Evolutionary conservation across 2,113 vertebrate species (phyloP).

Genomic region (Syrrhaptes paradoxus): DNA sequence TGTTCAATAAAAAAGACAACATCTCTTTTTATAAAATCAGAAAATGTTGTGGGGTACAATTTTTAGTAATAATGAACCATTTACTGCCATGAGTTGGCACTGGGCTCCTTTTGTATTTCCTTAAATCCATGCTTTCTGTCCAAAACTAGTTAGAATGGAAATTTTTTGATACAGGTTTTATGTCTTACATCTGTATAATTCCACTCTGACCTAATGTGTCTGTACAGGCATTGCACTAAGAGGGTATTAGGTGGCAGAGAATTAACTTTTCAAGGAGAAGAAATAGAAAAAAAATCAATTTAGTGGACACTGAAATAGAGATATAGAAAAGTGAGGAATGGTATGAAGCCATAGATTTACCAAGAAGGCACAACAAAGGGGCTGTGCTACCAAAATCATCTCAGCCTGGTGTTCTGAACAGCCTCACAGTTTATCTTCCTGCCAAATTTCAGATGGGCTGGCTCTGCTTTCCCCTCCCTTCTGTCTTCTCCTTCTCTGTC

Average conservation of each 20-base stretch:
- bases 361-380: neutral
- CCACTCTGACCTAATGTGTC: neutral
- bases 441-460: neutral
- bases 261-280: constrained; percentile 34
- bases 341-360: neutral
- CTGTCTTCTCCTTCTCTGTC: neutral
- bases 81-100: neutral
- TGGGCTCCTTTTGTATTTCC: neutral
- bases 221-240: neutral
- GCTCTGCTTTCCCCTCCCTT: neutral
- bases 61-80: neutral
- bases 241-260: constrained; percentile 18
- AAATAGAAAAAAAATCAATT: constrained; percentile 49
- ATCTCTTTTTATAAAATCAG: neutral
- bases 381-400: neutral
- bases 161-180: neutral
- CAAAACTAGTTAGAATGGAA: neutral
- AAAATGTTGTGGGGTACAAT: neutral
- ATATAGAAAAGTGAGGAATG: neutral
- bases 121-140: neutral
- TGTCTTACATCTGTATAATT: constrained; percentile 19
- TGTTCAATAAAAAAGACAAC: neutral
- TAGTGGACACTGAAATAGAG: neutral
- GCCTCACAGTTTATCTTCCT: neutral
- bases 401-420: neutral